These are phyloP conservation scores for Dorcus parallelipipedus DNA, from an alignment of 2,888 invertebrate species.

Conservation along the genomic window DNA sequence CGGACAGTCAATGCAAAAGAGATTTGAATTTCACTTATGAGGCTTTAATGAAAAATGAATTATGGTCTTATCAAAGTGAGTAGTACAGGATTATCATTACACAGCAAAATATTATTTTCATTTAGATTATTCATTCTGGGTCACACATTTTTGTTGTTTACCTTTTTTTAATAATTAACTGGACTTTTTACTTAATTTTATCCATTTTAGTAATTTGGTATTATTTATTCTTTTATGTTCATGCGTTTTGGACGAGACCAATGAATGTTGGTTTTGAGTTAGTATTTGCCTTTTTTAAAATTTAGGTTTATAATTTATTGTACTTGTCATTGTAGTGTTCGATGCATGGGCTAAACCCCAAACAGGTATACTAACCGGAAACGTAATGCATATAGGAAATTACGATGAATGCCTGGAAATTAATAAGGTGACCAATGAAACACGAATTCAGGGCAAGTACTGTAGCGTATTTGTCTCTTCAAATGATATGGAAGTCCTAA, in stretches of 20 bases:
- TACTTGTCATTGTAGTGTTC: conserved; percentile 15
- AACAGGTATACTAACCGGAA: conserved; percentile 22
- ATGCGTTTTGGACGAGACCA: background rate
- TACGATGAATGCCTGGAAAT: conserved; percentile 24
- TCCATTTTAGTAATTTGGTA: background rate
- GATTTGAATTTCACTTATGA: background rate
- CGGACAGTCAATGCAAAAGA: conserved; percentile 2
- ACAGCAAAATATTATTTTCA: background rate
- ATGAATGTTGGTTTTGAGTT: background rate
- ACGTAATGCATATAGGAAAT: conserved; percentile 22
- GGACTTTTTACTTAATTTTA: background rate
- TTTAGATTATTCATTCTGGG: background rate
- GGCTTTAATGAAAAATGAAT: background rate
- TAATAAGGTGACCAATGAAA: background rate
- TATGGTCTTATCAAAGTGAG: conserved; percentile 9
- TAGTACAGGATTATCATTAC: background rate
- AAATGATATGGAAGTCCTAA: background rate
- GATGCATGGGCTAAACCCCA: conserved; percentile 25
- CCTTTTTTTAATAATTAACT: background rate
- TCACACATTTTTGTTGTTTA: background rate
- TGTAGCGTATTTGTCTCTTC: conserved; percentile 11
- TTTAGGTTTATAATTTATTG: no score
- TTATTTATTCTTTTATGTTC: background rate
- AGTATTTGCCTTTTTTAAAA: background rate
- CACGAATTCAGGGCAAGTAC: conserved; percentile 10